Conservation (phyloP, 2,113 vertebrate genomes). For the Puffinus mauretanicus region DNA sequence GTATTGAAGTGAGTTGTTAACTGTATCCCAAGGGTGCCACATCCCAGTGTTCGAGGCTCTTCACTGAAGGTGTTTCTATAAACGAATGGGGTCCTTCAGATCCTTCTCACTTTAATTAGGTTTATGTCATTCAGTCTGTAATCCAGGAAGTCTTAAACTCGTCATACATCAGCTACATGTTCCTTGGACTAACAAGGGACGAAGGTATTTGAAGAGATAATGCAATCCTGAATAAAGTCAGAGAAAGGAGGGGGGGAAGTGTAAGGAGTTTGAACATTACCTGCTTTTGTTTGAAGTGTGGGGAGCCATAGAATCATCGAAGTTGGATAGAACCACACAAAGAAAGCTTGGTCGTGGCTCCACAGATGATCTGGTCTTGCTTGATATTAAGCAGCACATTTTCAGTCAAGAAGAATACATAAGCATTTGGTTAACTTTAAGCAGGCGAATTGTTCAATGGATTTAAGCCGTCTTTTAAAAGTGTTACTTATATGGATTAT, state of each 20-base stretch:
- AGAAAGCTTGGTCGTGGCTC: neutral
- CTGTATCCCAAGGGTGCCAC: neutral
- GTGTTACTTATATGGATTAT: neutral
- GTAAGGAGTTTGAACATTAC: neutral
- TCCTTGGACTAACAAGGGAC: neutral
- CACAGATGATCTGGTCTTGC: neutral
- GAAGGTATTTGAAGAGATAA: neutral
- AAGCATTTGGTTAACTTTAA: neutral
- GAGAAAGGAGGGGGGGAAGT: neutral
- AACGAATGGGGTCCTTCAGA: neutral
- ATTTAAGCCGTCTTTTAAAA: neutral
- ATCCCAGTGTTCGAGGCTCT: neutral
- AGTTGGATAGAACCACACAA: neutral
- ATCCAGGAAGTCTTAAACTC: neutral
- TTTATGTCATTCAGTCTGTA: neutral
- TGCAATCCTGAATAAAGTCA: neutral
- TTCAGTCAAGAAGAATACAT: neutral
- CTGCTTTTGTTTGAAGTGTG: neutral
- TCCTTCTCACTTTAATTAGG: neutral
- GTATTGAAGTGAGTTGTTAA: neutral
- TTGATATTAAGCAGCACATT: neutral
- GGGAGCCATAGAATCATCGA: neutral
- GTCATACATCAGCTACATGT: neutral
- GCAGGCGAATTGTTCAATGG: neutral
- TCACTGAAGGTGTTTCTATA: neutral